Evolutionary conservation across 2,888 invertebrate species (phyloP).

Genomic region (Pocota personata): DNA sequence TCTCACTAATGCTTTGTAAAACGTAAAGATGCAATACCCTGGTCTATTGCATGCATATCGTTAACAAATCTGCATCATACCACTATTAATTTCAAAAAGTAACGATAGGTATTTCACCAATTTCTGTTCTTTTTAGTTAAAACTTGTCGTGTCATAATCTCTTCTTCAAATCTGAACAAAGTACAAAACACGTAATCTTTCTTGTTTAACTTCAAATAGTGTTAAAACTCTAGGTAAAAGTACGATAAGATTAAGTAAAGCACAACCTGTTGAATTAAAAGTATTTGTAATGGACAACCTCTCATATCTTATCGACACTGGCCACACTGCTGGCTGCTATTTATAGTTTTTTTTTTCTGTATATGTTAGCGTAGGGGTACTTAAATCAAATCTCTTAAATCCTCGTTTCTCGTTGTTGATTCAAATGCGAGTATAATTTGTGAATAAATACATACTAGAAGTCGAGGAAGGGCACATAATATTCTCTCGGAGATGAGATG

Average conservation of each 20-base stretch:
- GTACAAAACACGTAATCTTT: conserved; percentile 18
- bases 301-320: conserved; percentile 53
- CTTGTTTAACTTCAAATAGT: neutral
- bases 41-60: neutral
- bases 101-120: neutral
- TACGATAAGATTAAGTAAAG: conserved; percentile 42
- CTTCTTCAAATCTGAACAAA: conserved; percentile 19
- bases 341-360: neutral
- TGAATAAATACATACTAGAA: neutral
- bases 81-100: neutral
- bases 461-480: neutral
- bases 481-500: neutral
- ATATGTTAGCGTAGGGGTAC: neutral
- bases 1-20: conserved; percentile 15
- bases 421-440: neutral
- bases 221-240: neutral
- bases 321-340: conserved; percentile 8
- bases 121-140: neutral
- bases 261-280: conserved; percentile 1
- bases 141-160: neutral
- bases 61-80: neutral
- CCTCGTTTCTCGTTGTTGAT: neutral
- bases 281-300: conserved; percentile 5
- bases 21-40: neutral
- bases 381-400: neutral